Evolutionary conservation across 37 sponge, comb jelly and placozoan species (phyloP).

Genomic region (Aphrocallistes beatrix): DNA sequence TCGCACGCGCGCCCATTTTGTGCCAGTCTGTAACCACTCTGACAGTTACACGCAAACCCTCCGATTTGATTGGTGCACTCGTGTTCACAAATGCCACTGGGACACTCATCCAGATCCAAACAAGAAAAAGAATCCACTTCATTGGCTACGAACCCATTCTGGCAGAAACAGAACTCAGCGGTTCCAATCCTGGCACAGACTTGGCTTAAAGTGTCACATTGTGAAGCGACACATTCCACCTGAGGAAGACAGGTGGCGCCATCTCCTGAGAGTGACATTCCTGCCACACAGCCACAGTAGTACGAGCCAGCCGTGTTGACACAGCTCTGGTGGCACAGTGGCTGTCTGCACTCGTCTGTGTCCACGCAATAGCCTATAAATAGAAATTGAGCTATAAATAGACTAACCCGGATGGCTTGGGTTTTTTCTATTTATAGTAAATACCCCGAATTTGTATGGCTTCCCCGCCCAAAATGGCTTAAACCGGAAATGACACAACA

Average conservation of each 20-base stretch:
- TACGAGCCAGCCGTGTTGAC: neutral
- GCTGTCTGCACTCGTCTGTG: neutral
- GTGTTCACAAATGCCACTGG: neutral
- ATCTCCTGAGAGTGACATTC: neutral
- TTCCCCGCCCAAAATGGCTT: too few relatives aligned
- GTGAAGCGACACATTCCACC: neutral
- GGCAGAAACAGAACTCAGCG: neutral
- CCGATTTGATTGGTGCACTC: conserved; percentile 13
- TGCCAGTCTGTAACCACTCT: neutral
- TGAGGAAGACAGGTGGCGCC: neutral
- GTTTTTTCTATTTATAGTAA: too few relatives aligned
- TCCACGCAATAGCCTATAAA: neutral
- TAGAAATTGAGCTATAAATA: too few relatives aligned
- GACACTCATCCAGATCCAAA: conserved; percentile 7
- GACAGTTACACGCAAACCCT: neutral
- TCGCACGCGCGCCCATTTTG: neutral
- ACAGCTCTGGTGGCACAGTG: neutral
- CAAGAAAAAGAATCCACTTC: conserved; percentile 3
- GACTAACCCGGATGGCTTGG: too few relatives aligned
- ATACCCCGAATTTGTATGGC: too few relatives aligned
- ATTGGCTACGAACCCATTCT: neutral
- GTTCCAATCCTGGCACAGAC: neutral
- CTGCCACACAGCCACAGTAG: neutral
- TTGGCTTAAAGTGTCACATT: neutral
- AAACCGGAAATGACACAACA: too few relatives aligned